Evolutionary conservation across 2,888 invertebrate genomes (phyloP).

Genomic region (Arrhopalites spinosus): DNA sequence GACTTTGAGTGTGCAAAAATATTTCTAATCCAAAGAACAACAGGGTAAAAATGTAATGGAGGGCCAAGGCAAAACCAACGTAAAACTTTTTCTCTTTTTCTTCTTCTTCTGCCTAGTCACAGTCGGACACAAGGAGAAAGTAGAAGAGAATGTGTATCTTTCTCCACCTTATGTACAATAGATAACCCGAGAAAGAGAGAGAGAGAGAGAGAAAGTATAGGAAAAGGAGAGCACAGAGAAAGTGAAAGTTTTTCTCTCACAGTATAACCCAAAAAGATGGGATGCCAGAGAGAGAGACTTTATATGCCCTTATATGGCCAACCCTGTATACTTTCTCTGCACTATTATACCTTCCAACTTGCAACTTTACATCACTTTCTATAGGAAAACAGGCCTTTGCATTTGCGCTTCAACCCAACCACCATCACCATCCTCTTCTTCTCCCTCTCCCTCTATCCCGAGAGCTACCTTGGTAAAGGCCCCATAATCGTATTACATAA

Average conservation of each 20-base stretch:
- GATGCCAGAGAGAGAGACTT: not conserved
- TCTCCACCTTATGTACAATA: too few species aligned
- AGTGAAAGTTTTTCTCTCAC: not conserved
- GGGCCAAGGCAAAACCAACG: too few species aligned
- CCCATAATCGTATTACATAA: too few species aligned
- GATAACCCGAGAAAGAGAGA: not conserved
- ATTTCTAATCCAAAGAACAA: not conserved
- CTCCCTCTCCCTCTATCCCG: conserved; percentile 10
- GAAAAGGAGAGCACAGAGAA: not conserved
- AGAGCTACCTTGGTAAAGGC: not conserved
- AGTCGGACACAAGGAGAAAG: not conserved
- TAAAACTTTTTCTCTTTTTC: not conserved
- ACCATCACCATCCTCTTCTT: not conserved
- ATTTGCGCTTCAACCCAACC: too few species aligned
- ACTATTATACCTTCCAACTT: too few species aligned
- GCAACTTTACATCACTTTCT: too few species aligned
- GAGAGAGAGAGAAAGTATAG: not conserved
- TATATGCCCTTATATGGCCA: not conserved
- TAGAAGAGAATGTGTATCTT: not conserved
- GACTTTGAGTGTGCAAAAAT: conserved; percentile 13
- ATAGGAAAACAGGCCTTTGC: too few species aligned
- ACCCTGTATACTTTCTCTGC: not conserved
- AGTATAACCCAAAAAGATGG: not conserved
- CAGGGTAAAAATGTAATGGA: too few species aligned
- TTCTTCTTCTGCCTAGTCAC: not conserved